These are phyloP conservation scores for Polymixis lichenea DNA, from an alignment of 2,888 invertebrate species.

Conservation along the genomic window DNA sequence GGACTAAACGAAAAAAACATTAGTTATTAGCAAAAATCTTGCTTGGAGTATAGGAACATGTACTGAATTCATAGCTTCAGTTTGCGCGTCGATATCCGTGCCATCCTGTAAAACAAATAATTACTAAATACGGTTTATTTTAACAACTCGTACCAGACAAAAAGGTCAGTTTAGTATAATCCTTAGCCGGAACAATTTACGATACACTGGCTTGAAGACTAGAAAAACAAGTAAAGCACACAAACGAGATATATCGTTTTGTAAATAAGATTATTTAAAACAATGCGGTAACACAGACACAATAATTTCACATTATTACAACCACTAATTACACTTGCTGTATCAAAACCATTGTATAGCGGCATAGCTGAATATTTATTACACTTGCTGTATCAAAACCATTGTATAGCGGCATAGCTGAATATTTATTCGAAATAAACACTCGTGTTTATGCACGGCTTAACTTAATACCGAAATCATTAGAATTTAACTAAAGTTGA, in stretches of 20 bases:
- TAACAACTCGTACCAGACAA: neutral
- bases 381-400: constrained; percentile 30
- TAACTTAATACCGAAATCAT: constrained; percentile 77
- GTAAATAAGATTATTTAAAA: neutral
- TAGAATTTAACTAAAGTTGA: constrained; percentile 76
- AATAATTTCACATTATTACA: constrained; percentile 17
- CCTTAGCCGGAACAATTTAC: neutral
- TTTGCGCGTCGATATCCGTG: too few relatives aligned
- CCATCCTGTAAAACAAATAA: neutral
- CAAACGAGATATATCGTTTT: neutral
- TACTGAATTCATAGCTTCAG: too few relatives aligned
- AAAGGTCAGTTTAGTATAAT: neutral
- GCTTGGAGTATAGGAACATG: too few relatives aligned
- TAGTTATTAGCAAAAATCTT: too few relatives aligned
- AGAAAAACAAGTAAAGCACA: neutral
- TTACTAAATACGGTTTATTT: neutral
- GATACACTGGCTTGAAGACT: neutral
- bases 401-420: constrained; percentile 31
- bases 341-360: constrained; percentile 38
- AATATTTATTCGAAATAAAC: constrained; percentile 64
- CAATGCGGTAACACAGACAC: constrained; percentile 13
- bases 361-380: constrained; percentile 57
- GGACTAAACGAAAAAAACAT: too few relatives aligned
- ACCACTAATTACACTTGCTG: constrained; percentile 38
- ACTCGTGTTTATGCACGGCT: constrained; percentile 70